These are phyloP conservation scores for Andrena bucephala DNA, from an alignment of 2,888 invertebrate species.

Conservation along the genomic window DNA sequence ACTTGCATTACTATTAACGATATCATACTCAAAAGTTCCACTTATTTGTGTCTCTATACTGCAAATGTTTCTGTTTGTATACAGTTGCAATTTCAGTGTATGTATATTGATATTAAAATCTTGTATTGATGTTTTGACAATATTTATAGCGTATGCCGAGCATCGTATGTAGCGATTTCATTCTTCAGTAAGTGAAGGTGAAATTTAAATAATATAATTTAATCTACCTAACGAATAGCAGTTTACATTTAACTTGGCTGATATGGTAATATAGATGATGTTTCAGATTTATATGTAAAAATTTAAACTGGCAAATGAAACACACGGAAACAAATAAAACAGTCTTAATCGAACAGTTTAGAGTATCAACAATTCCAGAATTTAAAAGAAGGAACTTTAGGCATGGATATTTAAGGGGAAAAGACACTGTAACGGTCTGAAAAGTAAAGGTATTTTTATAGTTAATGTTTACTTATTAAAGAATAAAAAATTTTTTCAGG, in stretches of 20 bases:
- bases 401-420: too few species aligned
- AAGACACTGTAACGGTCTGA: too few species aligned
- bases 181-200: not conserved
- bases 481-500: too few species aligned
- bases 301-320: too few species aligned
- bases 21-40: not conserved
- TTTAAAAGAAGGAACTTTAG: too few species aligned
- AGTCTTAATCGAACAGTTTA: too few species aligned
- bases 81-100: not conserved
- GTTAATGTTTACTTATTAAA: too few species aligned
- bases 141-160: not conserved
- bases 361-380: too few species aligned
- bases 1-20: not conserved
- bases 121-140: not conserved
- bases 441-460: too few species aligned
- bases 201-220: not conserved
- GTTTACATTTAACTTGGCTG: not conserved
- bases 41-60: not conserved
- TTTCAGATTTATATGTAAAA: too few species aligned
- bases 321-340: too few species aligned
- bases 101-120: not conserved
- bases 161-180: not conserved
- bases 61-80: not conserved
- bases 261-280: not conserved
- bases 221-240: too few species aligned